A percentile compares a stretch with the other conserved stretches of the same genome.
These are phyloP conservation scores for Spilarctia lutea DNA, from an alignment of 2,888 invertebrate genomes.

Conservation along the genomic window DNA sequence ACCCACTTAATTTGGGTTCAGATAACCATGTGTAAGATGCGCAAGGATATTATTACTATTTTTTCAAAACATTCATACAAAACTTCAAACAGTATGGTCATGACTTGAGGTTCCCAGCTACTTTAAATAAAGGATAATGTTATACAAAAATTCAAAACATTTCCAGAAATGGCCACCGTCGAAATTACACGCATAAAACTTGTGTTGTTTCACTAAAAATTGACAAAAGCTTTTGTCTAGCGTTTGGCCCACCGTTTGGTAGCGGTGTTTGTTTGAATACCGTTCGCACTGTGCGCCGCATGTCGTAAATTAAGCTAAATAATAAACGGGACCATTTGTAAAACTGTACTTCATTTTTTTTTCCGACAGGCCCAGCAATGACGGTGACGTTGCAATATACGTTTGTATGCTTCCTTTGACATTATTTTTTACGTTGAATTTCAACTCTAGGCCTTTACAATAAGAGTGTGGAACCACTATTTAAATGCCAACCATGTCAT, in stretches of 20 bases:
- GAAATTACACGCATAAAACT: conserved; percentile 76
- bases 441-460: conserved; percentile 12
- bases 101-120: conserved; percentile 66
- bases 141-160: conserved; percentile 60
- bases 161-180: conserved; percentile 76
- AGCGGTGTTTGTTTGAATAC: conserved; percentile 71
- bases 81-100: conserved; percentile 41
- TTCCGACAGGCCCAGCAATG: conserved; percentile 36
- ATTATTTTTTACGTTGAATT: conserved; percentile 4
- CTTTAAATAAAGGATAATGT: conserved; percentile 71
- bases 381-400: conserved; percentile 61
- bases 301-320: conserved; percentile 77
- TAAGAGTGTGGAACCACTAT: conserved; percentile 3
- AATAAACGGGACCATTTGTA: conserved; percentile 82
- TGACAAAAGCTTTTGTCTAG: conserved; percentile 58
- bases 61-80: conserved; percentile 2
- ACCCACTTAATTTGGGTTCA: no score
- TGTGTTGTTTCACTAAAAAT: conserved; percentile 74
- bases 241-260: conserved; percentile 56
- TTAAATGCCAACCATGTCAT: conserved; percentile 42
- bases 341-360: conserved; percentile 74
- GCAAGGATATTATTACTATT: no score
- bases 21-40: no score
- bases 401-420: conserved; percentile 17
- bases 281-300: conserved; percentile 74